Evolutionary conservation across 2,797 vertebrate species (phyloP).

Genomic region (Hippopotamyrus pictus): DNA sequence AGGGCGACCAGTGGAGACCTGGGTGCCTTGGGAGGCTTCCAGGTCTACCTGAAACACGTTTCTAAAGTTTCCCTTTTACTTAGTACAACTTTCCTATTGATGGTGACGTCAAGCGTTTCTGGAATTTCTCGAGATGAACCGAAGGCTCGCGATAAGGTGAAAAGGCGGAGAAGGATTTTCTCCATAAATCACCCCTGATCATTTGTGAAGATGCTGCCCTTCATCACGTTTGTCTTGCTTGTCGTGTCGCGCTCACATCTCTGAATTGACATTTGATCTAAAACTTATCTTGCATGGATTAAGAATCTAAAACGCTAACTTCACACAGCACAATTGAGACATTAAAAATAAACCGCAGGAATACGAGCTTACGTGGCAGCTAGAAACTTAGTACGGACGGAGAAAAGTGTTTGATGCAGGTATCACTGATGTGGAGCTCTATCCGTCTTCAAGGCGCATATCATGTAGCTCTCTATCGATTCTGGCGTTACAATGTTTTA

Average conservation of each 20-base stretch:
- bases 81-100: not conserved
- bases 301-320: not conserved
- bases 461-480: not conserved
- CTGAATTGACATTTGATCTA: not conserved
- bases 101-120: not conserved
- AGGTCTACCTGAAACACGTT: not conserved
- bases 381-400: not conserved
- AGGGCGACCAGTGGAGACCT: not conserved
- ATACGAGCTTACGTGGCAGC: not conserved
- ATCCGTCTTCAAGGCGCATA: not conserved
- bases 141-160: not conserved
- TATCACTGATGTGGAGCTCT: not conserved
- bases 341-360: not conserved
- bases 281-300: not conserved
- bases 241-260: not conserved
- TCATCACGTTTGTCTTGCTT: not conserved
- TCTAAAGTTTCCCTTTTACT: conserved; percentile 10
- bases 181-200: not conserved
- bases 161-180: not conserved
- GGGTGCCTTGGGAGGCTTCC: not conserved
- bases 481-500: not conserved
- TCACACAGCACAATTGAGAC: not conserved
- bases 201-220: not conserved
- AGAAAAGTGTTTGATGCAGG: not conserved
- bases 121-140: not conserved